These are phyloP conservation scores for Ammodytes marinus DNA, from an alignment of 2,113 vertebrate species.

Conservation along the genomic window DNA sequence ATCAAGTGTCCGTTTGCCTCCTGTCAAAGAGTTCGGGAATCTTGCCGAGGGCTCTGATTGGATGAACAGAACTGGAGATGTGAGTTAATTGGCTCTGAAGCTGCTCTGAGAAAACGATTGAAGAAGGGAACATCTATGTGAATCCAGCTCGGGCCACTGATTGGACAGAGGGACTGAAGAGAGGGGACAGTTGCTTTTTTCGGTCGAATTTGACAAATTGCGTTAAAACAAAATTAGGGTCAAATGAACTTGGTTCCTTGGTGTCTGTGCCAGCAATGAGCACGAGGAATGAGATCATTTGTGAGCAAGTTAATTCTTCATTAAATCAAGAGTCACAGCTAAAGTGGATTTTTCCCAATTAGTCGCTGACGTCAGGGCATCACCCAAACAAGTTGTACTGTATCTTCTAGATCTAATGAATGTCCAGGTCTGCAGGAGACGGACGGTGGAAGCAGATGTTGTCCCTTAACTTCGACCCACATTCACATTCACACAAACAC, in stretches of 20 bases:
- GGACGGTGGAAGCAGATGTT: slow-evolving; percentile 43
- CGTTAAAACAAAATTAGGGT: neutral
- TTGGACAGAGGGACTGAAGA: slow-evolving; percentile 4
- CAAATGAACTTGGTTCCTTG: slow-evolving; percentile 15
- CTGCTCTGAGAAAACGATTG: slow-evolving; percentile 21
- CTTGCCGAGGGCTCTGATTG: slow-evolving; percentile 58
- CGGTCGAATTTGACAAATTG: neutral
- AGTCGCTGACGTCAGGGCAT: neutral
- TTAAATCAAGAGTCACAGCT: neutral
- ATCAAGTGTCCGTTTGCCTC: slow-evolving; percentile 27
- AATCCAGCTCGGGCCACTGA: slow-evolving; percentile 10
- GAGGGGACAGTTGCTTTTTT: slow-evolving; percentile 12
- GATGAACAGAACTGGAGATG: slow-evolving; percentile 53
- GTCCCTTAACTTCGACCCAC: slow-evolving; percentile 58
- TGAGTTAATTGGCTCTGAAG: slow-evolving; percentile 60
- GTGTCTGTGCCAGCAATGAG: slow-evolving; percentile 6
- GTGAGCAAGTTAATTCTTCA: neutral
- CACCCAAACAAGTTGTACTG: neutral
- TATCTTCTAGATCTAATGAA: slow-evolving; percentile 35
- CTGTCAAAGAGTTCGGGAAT: neutral
- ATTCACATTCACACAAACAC: slow-evolving; percentile 47
- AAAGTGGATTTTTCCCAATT: neutral
- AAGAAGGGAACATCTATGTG: slow-evolving; percentile 25
- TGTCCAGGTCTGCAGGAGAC: neutral
- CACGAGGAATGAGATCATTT: neutral